Evolutionary conservation across 2,888 invertebrate genomes (phyloP).

Genomic region (Orchesella flavescens): DNA sequence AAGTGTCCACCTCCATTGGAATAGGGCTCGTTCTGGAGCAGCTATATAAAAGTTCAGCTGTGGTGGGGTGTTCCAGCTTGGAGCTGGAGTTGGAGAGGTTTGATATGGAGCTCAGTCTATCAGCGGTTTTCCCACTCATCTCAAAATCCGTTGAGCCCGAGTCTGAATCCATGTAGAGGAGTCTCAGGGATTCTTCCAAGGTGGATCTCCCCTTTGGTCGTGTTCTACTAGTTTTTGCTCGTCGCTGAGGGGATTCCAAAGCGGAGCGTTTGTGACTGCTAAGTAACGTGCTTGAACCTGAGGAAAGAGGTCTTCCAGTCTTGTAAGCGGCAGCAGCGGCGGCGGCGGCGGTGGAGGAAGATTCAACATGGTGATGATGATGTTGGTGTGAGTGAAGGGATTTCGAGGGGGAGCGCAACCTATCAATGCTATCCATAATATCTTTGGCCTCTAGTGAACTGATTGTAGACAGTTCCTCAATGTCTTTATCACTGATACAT

Average conservation of each 20-base stretch:
- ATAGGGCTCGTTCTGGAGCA: constrained; percentile 65
- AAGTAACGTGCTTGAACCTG: constrained; percentile 40
- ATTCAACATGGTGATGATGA: constrained; percentile 10
- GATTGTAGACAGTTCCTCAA: constrained; percentile 83
- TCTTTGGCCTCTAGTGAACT: constrained; percentile 80
- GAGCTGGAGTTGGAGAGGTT: constrained; percentile 60
- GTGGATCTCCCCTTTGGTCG: constrained; percentile 65
- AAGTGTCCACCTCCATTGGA: constrained; percentile 66
- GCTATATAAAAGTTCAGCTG: constrained; percentile 46
- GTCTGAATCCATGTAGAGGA: constrained; percentile 69
- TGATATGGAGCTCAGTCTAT: constrained; percentile 57
- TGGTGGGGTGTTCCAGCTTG: constrained; percentile 40
- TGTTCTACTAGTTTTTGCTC: constrained; percentile 60
- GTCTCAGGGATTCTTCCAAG: constrained; percentile 71
- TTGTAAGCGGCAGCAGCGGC: constrained; percentile 22
- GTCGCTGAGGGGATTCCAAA: constrained; percentile 58
- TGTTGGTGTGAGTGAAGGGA: constrained; percentile 40
- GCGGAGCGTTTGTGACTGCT: constrained; percentile 49
- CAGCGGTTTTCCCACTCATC: constrained; percentile 44
- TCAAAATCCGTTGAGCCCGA: constrained; percentile 62
- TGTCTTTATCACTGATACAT: constrained; percentile 85
- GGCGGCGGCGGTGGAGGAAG: constrained; percentile 35
- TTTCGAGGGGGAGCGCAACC: constrained; percentile 55
- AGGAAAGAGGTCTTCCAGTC: constrained; percentile 45
- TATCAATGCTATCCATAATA: constrained; percentile 66